Percentiles rank a stretch among this genome's conserved stretches.
Evolutionary conservation across 2,888 invertebrate species (phyloP).

Genomic region (Diploptera punctata): DNA sequence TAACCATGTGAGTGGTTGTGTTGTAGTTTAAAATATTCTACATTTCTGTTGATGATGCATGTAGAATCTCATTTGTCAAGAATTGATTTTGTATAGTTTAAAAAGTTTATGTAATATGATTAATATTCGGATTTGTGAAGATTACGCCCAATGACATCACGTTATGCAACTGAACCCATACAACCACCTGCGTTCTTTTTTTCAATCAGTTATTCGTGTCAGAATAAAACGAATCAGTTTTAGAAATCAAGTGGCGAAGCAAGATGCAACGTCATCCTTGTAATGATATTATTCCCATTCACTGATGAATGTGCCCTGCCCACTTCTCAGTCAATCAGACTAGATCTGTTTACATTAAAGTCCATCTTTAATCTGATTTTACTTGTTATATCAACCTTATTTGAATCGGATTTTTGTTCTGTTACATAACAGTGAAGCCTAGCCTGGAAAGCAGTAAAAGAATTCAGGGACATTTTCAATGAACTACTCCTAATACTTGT

Average conservation of each 20-base stretch:
- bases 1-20: too few species aligned
- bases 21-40: too few species aligned
- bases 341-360: background rate
- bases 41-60: too few species aligned
- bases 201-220: background rate
- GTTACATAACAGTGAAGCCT: background rate
- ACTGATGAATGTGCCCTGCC: too few species aligned
- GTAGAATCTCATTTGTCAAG: too few species aligned
- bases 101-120: too few species aligned
- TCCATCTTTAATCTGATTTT: background rate
- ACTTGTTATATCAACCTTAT: background rate
- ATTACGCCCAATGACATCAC: background rate
- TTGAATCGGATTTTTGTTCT: background rate
- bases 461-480: conserved; percentile 1
- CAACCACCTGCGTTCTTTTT: background rate
- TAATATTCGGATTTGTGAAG: too few species aligned
- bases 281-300: too few species aligned
- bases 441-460: background rate
- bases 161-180: background rate
- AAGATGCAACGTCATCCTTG: background rate
- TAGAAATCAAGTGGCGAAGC: background rate
- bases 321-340: background rate
- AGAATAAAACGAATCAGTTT: background rate
- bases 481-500: too few species aligned
- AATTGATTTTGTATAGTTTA: too few species aligned